A percentile compares a stretch with the other conserved stretches of the same genome.
phyloP scores from a whole-genome alignment of 2,797 vertebrate species.

The Coregonus suidteri region DNA sequence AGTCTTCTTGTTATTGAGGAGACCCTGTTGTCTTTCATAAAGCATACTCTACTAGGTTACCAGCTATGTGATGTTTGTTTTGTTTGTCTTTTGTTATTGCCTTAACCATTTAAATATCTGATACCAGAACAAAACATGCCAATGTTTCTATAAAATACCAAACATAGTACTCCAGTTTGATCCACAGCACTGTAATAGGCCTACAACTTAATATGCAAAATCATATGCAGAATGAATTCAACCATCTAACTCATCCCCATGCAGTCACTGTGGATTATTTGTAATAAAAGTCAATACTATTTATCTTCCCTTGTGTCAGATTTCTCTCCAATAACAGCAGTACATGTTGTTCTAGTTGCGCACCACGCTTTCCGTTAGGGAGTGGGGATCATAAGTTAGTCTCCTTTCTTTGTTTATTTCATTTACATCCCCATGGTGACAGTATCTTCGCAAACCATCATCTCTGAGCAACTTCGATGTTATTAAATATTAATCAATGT shows the following conservation, averaged over 20 bases:
- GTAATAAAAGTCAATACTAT: constrained; percentile 31
- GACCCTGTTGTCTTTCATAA: constrained; percentile 41
- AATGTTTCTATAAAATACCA: not conserved
- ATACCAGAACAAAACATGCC: not conserved
- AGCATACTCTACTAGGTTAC: constrained; percentile 41
- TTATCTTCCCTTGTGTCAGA: constrained; percentile 35
- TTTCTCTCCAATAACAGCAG: constrained; percentile 45
- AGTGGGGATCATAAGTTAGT: constrained; percentile 49
- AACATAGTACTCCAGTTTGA: not conserved
- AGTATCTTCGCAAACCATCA: constrained; percentile 15
- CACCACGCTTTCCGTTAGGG: constrained; percentile 36
- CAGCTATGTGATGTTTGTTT: constrained; percentile 50
- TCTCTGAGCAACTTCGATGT: constrained; percentile 26
- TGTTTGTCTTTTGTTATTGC: constrained; percentile 30
- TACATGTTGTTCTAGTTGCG: constrained; percentile 39
- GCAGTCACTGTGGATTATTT: constrained; percentile 10
- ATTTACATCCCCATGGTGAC: constrained; percentile 34
- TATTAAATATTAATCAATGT: constrained; percentile 37
- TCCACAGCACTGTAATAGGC: not conserved
- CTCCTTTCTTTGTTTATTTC: constrained; percentile 42
- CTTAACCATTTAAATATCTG: not conserved
- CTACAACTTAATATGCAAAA: not conserved
- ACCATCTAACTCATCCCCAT: not conserved
- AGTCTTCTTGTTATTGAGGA: not conserved
- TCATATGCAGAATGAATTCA: constrained; percentile 14